Evolutionary conservation across 2,797 vertebrate species (phyloP).

Genomic region (Centroberyx gerrardi): DNA sequence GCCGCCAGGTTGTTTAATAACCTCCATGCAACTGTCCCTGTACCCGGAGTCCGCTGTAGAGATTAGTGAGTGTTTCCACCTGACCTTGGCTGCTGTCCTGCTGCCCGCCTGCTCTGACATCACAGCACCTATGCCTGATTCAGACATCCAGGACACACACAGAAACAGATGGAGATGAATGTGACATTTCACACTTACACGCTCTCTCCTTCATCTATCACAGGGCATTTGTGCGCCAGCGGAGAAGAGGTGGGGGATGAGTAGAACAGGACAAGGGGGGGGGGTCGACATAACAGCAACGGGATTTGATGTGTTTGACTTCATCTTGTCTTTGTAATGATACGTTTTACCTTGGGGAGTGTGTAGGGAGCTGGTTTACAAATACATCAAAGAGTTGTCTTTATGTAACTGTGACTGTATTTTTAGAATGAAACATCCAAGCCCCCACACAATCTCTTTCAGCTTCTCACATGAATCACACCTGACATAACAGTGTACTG

Average conservation of each 20-base stretch:
- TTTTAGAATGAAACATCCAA: not conserved
- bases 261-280: not conserved
- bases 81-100: constrained; percentile 22
- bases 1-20: not conserved
- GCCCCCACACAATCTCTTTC: not conserved
- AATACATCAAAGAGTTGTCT: not conserved
- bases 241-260: not conserved
- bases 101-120: constrained; percentile 20
- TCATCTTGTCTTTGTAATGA: not conserved
- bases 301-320: not conserved
- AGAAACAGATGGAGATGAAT: constrained; percentile 53
- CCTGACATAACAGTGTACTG: constrained; percentile 1
- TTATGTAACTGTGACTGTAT: not conserved
- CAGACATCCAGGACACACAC: constrained; percentile 36
- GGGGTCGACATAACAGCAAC: not conserved
- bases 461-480: constrained; percentile 15
- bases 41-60: not conserved
- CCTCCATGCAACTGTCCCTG: not conserved
- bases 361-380: not conserved
- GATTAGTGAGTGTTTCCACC: constrained; percentile 16
- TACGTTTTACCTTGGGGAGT: not conserved
- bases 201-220: constrained; percentile 29
- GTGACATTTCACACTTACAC: constrained; percentile 35
- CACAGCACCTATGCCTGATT: not conserved
- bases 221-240: constrained; percentile 3